phyloP scores from a whole-genome alignment of 1,140 invertebrate species.

The Coenobita brevimanus region DNA sequence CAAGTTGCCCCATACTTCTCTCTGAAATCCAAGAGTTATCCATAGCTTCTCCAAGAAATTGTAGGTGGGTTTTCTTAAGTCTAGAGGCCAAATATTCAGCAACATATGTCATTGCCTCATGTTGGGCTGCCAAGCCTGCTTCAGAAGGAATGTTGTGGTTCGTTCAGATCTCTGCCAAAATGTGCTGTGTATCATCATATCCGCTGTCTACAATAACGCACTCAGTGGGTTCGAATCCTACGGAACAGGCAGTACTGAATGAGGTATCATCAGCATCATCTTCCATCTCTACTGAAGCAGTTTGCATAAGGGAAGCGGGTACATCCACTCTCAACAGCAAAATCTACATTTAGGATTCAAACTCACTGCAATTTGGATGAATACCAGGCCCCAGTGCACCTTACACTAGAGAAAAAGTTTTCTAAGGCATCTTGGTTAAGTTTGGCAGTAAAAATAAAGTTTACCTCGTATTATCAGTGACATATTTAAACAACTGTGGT shows the following conservation, averaged over 20 bases:
- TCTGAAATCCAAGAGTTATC: constrained; percentile 31
- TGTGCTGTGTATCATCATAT: constrained; percentile 1
- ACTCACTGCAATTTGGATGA: constrained; percentile 23
- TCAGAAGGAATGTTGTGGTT: neutral
- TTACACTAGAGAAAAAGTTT: constrained; percentile 27
- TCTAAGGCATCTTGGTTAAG: constrained; percentile 23
- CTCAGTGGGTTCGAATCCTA: constrained; percentile 15
- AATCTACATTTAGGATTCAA: constrained; percentile 33
- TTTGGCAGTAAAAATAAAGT: neutral
- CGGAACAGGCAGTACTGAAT: constrained; percentile 1
- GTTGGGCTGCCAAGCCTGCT: too few species aligned
- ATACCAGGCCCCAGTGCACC: neutral
- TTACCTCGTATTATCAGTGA: constrained; percentile 19
- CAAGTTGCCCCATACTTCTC: neutral
- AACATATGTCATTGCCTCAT: constrained; percentile 25
- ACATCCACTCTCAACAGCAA: constrained; percentile 29
- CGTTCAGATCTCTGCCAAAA: neutral
- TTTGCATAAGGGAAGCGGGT: neutral
- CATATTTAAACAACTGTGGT: constrained; percentile 18
- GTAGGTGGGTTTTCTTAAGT: neutral
- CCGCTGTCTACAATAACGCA: neutral
- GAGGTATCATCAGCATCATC: constrained; percentile 20
- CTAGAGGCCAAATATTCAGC: constrained; percentile 15
- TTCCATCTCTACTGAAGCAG: neutral
- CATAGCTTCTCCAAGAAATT: constrained; percentile 19